These are phyloP conservation scores for Cryptophagus acutangulus DNA, from an alignment of 2,888 invertebrate genomes.

Conservation along the genomic window DNA sequence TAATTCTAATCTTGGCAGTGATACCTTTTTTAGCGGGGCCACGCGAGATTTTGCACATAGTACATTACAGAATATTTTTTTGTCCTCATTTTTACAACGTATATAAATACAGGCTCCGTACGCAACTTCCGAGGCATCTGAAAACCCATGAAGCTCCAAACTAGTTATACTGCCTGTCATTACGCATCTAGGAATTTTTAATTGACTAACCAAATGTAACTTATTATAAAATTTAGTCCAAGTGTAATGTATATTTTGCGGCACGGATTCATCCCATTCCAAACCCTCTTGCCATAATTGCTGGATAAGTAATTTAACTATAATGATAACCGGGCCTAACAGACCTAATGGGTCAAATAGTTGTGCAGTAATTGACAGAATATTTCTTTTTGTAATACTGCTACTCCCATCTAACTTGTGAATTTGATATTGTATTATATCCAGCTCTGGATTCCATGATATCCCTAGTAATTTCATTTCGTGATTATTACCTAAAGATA, in stretches of 20 bases:
- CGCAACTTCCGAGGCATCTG: constrained; percentile 5
- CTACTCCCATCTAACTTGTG: not conserved
- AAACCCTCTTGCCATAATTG: constrained; percentile 6
- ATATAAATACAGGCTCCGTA: constrained; percentile 14
- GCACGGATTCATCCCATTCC: constrained; percentile 10
- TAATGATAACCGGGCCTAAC: constrained; percentile 3
- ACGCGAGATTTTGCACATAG: constrained; percentile 12
- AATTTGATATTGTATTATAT: too few species aligned
- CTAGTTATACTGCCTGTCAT: not conserved
- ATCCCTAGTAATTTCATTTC: too few species aligned
- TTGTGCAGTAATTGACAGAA: constrained; percentile 2
- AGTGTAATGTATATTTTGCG: not conserved
- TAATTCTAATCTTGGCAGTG: not conserved
- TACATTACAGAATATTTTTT: not conserved
- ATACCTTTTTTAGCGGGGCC: constrained; percentile 6
- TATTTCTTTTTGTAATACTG: constrained; percentile 1
- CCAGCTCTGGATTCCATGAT: too few species aligned
- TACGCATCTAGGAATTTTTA: not conserved
- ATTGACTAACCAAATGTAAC: not conserved
- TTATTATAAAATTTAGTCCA: not conserved
- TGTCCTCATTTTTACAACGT: not conserved
- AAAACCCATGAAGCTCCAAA: constrained; percentile 12
- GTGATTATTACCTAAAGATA: too few species aligned
- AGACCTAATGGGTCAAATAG: constrained; percentile 13
- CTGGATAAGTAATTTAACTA: constrained; percentile 8